Percentiles rank a stretch among this genome's conserved stretches.
These are phyloP conservation scores for Rhamnusium bicolor DNA, from an alignment of 2,888 invertebrate species.

Conservation along the genomic window DNA sequence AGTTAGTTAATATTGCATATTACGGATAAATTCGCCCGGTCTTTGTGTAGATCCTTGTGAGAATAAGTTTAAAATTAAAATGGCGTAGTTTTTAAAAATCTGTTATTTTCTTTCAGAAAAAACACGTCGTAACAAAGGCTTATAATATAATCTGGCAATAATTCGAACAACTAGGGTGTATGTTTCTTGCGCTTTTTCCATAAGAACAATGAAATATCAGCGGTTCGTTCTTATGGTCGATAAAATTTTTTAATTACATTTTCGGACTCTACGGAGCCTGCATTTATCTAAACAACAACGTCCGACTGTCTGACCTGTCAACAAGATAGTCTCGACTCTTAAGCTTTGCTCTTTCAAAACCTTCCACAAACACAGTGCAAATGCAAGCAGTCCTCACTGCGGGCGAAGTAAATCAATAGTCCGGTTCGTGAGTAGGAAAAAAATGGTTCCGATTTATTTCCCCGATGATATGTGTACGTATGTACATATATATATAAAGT, in stretches of 20 bases:
- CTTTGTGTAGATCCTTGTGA: too few relatives aligned
- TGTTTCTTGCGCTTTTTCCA: background rate
- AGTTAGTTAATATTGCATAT: too few relatives aligned
- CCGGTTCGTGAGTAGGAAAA: background rate
- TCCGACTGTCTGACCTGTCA: background rate
- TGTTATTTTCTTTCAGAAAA: too few relatives aligned
- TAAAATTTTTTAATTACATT: conserved; percentile 16
- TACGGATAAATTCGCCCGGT: too few relatives aligned
- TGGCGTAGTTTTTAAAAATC: too few relatives aligned
- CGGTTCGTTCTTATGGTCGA: background rate
- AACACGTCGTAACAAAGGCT: background rate
- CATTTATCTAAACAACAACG: conserved; percentile 7
- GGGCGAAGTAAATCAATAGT: background rate
- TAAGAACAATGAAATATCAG: background rate
- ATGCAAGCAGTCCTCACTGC: background rate
- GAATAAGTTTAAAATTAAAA: too few relatives aligned
- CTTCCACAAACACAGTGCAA: background rate
- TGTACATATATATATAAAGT: too few relatives aligned
- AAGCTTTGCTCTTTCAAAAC: background rate
- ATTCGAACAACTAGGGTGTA: background rate
- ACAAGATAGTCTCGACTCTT: background rate
- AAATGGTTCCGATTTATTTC: background rate
- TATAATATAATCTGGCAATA: too few relatives aligned
- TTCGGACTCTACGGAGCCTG: conserved; percentile 17
- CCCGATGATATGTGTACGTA: background rate